phyloP scores from a whole-genome alignment of 2,113 vertebrate species.

The Tychaedon coryphoeus region DNA sequence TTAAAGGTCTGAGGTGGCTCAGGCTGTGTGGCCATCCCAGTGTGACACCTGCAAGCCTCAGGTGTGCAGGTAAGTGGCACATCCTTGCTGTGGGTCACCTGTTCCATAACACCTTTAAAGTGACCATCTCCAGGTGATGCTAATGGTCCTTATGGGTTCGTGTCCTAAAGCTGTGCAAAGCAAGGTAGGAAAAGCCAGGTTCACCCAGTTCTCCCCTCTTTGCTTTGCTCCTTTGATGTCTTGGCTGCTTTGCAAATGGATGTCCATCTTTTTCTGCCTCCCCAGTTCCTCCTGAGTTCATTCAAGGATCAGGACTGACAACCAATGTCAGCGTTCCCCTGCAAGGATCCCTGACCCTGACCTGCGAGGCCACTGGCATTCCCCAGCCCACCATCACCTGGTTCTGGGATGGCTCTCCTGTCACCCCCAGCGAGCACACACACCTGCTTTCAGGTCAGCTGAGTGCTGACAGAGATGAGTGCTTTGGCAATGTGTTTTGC shows the following conservation, averaged over 20 bases:
- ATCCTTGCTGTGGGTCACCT: background rate
- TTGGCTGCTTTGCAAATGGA: background rate
- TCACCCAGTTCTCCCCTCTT: background rate
- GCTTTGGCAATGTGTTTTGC: accelerated
- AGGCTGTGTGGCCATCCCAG: background rate
- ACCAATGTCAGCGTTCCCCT: slow-evolving; percentile 27
- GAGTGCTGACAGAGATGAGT: background rate
- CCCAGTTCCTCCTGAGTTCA: slow-evolving; percentile 84
- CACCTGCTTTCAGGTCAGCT: slow-evolving; percentile 77
- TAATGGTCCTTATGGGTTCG: background rate
- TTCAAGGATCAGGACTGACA: slow-evolving; percentile 18
- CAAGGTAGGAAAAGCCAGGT: background rate
- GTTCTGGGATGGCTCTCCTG: slow-evolving; percentile 54
- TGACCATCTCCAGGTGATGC: background rate
- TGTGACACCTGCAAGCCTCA: background rate
- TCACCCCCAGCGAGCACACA: slow-evolving; percentile 70
- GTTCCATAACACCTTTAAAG: background rate
- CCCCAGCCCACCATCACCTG: slow-evolving; percentile 67
- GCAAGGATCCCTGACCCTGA: slow-evolving; percentile 61
- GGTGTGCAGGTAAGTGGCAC: background rate
- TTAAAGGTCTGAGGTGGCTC: background rate
- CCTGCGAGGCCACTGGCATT: slow-evolving; percentile 65
- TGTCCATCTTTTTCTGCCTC: background rate
- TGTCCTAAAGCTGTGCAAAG: background rate
- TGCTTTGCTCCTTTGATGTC: background rate